A percentile compares a stretch with the other conserved stretches of the same genome.
These are phyloP conservation scores for Dallia pectoralis DNA, from an alignment of 2,797 vertebrate species.

Conservation along the genomic window DNA sequence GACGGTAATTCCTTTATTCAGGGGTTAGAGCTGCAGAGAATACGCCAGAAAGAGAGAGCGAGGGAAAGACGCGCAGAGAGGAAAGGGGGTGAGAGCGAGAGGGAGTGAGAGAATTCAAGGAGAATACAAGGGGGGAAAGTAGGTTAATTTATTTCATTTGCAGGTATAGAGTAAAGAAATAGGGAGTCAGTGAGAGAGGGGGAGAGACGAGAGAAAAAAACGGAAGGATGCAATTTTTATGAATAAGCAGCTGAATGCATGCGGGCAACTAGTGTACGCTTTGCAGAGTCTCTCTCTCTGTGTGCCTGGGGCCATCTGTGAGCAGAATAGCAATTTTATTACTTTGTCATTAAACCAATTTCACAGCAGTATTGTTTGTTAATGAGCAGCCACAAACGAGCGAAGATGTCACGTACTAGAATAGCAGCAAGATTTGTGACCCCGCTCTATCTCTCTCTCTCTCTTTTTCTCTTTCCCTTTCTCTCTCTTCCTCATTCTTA, in stretches of 20 bases:
- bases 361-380: constrained; percentile 99
- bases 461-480: constrained; percentile 41
- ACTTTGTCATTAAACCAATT: constrained; percentile 99
- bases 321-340: constrained; percentile 99
- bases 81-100: constrained; percentile 52
- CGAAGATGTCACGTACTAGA: constrained; percentile 96
- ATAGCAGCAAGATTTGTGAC: constrained; percentile 99
- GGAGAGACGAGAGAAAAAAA: constrained; percentile 74
- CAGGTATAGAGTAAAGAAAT: too few species aligned
- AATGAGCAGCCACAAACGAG: constrained; percentile 99
- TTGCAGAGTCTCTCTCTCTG: constrained; percentile 90
- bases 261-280: constrained; percentile 95
- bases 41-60: constrained; percentile 5
- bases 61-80: constrained; percentile 22
- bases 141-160: too few species aligned
- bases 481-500: constrained; percentile 53
- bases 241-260: constrained; percentile 98
- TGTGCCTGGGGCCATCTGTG: constrained; percentile 99
- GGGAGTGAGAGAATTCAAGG: constrained; percentile 41
- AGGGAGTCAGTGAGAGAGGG: not conserved
- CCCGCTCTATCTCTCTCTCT: constrained; percentile 58
- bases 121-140: constrained; percentile 2
- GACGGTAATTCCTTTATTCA: constrained; percentile 70
- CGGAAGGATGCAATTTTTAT: constrained; percentile 94
- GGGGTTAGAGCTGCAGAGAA: constrained; percentile 41